Evolutionary conservation across 1,140 invertebrate species (phyloP), one percentile per base, ranked within the genome.

Genomic region (Triops cancriformis): DNA sequence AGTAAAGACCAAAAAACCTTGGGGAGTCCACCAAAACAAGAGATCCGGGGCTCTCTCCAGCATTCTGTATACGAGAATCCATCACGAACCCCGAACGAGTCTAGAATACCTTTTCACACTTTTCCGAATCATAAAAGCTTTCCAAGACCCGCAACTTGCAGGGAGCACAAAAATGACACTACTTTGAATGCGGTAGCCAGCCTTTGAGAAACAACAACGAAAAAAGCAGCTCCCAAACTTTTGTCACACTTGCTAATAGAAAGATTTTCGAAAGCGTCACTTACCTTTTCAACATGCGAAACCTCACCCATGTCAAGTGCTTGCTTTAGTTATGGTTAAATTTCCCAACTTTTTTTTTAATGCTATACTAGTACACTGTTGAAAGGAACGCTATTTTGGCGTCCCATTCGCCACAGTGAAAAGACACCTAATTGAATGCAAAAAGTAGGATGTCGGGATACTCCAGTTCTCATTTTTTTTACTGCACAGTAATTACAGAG

Each of bases 161-260:
- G 45, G n/a, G 45, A 51, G 14, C 2, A 14, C 14, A 23, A 64
- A 64, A 23, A 64, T n/a, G 4, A 64, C 6, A 64, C 51, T 64
- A 64, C 51, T 64, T 18, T 64, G 51, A n/a, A 64, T 64, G 51
- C 51, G 51, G 10, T 64, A 64, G 9, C 51, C 14, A 14, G 10
- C 14, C 23, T 18, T 64, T 64, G 6, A 6, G 14, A 18, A 18
- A 64, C 14, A 23, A 64, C 12, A 37, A 37, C 31, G 31, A n/a
- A 64, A 64, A 64, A 64, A 10, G 51, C 10, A 64, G 51, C 51
- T 14, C 31, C 2, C 2, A 64, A 23, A 23, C 51, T 64, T 64
- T 64, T 64, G 51, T 64, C 51, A 64, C 51, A 64, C 51, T 64
- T 64, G 51, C 23, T 64, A 64, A 64, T 64, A 64, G 51, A 64